A percentile compares a stretch with the other conserved stretches of the same genome.
Conservation (phyloP, 2,113 vertebrate genomes). For the Elephas maximus region DNA sequence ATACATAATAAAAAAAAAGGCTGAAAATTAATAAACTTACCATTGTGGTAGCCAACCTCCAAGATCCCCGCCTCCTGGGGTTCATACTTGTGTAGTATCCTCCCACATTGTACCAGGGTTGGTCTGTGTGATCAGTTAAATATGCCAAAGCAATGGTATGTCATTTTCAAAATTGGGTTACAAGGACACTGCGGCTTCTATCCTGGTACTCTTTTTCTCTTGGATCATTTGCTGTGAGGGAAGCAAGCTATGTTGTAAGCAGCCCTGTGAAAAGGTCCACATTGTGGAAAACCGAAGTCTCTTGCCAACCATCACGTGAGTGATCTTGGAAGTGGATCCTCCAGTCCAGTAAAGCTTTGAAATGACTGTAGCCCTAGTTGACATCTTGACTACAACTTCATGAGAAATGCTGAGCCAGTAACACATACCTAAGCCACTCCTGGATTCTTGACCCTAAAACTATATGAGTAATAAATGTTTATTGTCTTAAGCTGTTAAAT, state of each 20-base stretch:
- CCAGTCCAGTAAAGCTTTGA: too few relatives aligned
- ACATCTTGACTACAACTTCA: too few relatives aligned
- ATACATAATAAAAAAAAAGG: constrained; percentile 8
- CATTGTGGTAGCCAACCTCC: background rate
- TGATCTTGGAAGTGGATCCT: too few relatives aligned
- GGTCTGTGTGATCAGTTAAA: background rate
- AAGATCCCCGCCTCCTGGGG: background rate
- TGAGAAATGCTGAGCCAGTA: background rate
- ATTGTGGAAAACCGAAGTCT: too few relatives aligned
- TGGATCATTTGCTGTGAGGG: too few relatives aligned
- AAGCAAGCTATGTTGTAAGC: too few relatives aligned
- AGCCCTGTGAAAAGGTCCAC: too few relatives aligned
- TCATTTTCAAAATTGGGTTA: background rate
- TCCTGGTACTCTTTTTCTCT: background rate
- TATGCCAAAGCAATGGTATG: constrained; percentile 26
- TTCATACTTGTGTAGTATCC: background rate
- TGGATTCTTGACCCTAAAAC: background rate
- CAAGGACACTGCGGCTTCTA: constrained; percentile 17
- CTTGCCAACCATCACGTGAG: too few relatives aligned
- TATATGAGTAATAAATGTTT: background rate
- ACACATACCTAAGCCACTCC: background rate
- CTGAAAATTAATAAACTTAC: constrained; percentile 1
- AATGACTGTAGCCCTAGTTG: too few relatives aligned
- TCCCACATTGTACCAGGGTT: too few relatives aligned
- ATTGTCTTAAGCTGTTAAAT: background rate